A percentile compares a stretch with the other conserved stretches of the same genome.
phyloP scores from a whole-genome alignment of 2,888 invertebrate species.

The Ormyrus labotus region DNA sequence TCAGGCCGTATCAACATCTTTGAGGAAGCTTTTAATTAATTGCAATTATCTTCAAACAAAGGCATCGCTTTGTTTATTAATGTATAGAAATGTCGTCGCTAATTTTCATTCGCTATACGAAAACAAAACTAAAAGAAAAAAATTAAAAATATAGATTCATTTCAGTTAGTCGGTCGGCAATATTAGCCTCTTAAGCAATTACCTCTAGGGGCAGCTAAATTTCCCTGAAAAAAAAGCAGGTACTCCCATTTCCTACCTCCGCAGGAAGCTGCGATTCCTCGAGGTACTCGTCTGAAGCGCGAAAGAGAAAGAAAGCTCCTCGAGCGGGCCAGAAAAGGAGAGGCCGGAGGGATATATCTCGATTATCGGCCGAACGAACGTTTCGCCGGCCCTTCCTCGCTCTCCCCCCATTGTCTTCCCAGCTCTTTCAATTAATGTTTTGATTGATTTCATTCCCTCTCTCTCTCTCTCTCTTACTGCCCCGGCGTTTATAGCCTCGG shows the following conservation, averaged over 20 bases:
- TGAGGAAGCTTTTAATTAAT: neutral
- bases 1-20: slow-evolving; percentile 7
- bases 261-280: neutral
- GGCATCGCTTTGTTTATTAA: neutral
- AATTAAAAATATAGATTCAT: no score
- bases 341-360: slow-evolving; percentile 30
- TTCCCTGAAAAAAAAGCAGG: no score
- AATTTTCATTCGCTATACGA: no score
- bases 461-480: slow-evolving; percentile 24
- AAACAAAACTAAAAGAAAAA: no score
- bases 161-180: no score
- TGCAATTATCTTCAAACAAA: neutral
- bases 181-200: no score
- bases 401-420: slow-evolving; percentile 71
- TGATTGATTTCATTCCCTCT: slow-evolving; percentile 73
- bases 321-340: neutral
- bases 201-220: no score
- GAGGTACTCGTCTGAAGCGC: neutral
- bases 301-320: neutral
- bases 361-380: slow-evolving; percentile 31
- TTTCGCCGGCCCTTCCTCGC: neutral
- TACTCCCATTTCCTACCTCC: no score
- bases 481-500: neutral
- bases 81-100: no score
- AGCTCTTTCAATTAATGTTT: slow-evolving; percentile 76